Percentiles rank a stretch among this genome's conserved stretches.
Evolutionary conservation across 2,888 invertebrate genomes (phyloP).

Genomic region (Andrena haemorrhoa): DNA sequence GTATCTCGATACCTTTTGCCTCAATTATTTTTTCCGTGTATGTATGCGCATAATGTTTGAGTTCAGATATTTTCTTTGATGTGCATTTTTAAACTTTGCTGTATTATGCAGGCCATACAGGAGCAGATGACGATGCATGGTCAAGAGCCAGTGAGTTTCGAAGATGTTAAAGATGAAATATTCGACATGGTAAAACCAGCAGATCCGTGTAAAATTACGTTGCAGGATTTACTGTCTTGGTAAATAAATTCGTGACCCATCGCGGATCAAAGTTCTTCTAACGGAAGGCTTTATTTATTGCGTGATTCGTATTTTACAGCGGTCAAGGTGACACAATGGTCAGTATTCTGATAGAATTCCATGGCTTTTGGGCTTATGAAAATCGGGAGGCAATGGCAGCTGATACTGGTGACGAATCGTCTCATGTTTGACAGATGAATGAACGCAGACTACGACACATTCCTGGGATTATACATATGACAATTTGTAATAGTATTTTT

Average conservation of each 20-base stretch:
- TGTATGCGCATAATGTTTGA: constrained; percentile 46
- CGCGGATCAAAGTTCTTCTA: neutral
- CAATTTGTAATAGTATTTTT: constrained; percentile 18
- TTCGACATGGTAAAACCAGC: constrained; percentile 98
- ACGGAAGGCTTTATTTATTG: neutral
- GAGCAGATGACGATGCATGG: constrained; percentile 95
- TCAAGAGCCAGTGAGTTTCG: constrained; percentile 95
- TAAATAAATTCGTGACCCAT: constrained; percentile 78
- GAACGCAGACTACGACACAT: constrained; percentile 33
- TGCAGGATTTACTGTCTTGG: constrained; percentile 93
- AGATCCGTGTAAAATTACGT: constrained; percentile 93
- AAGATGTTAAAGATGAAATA: constrained; percentile 98
- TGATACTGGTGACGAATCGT: constrained; percentile 86
- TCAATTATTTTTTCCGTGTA: constrained; percentile 96
- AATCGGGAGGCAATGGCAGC: constrained; percentile 93
- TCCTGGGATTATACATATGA: constrained; percentile 11
- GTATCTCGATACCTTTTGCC: constrained; percentile 94
- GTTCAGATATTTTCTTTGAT: neutral
- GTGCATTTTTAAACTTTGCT: neutral
- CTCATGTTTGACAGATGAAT: constrained; percentile 77
- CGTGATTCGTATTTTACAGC: constrained; percentile 85
- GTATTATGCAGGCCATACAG: constrained; percentile 91
- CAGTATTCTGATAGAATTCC: constrained; percentile 96
- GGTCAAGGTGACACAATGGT: constrained; percentile 97
- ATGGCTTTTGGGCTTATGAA: constrained; percentile 99